Base-by-base conservation (phyloP, 2,888 invertebrate genomes). In the Laothoe populi region DNA sequence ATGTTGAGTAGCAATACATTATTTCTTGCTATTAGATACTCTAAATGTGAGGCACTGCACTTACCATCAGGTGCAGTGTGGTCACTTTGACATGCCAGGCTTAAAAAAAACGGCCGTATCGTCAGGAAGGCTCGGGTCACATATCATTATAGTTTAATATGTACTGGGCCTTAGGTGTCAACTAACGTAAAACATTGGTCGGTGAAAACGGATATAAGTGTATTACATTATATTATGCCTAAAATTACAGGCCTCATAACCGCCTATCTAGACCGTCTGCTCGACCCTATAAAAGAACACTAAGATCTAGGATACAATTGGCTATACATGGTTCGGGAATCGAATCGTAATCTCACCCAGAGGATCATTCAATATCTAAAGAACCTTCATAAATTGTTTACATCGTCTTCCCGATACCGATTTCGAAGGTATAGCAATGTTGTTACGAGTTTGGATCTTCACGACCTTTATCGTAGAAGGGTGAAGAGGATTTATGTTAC, bases 381-480 rank as follows among this genome's bases (percentile, higher is more conserved):
- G 53, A 53, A 10, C 26, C 49, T 49, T 19, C 53, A 53, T 53
- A 53, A 53, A 53, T 53, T 53, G 35, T 53, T 48, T 35, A 19
- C 11, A 53, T 53, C 53, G 53, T 16, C 31, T 35, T 53, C 53
- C 4, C 0, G 53, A 19, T 53, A 35, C 53, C 53, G 53, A 53
- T 53, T 53, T 19, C 35, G 53, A 53, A 53, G 31, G 23, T 24
- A 24, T 8, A 19, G 31, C 35, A 35, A 53, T 53, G 35, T 48
- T 24, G 19, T 16, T 49, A 16, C 49, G 31, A n/a, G 16, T 21
- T 48, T 7, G 24, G 5, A 48, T 48, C 48, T 48, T 48, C 35
- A 53, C 31, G 53, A 35, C 31, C 35, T 53, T 26, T 31, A 35
- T 35, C 35, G 19, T 10, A 19, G 53, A 19, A 35, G 35, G 31